Conservation (phyloP, 1,140 invertebrate genomes). For the Dolichoris vasculosae region DNA sequence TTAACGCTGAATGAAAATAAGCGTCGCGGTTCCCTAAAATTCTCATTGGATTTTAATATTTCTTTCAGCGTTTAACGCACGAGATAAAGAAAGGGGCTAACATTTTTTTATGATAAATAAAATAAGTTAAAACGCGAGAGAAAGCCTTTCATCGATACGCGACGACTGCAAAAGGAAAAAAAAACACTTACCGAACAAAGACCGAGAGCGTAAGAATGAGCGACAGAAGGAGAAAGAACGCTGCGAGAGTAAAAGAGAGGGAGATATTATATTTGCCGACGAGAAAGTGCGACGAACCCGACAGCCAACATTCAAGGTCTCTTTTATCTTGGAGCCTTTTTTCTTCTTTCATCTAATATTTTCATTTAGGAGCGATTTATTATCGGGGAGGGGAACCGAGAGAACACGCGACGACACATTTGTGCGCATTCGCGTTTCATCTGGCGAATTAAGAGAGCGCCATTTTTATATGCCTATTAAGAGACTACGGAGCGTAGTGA, state of each 20-base stretch:
- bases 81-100: too few species aligned
- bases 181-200: conserved; percentile 3
- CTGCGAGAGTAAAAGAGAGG: conserved; percentile 2
- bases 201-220: conserved; percentile 10
- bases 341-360: conserved; percentile 44
- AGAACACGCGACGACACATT: background rate
- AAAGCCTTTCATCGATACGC: conserved; percentile 22
- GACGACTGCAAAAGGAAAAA: background rate
- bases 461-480: conserved; percentile 47
- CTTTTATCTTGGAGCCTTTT: conserved; percentile 43
- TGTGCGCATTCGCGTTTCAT: conserved; percentile 34
- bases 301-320: conserved; percentile 43
- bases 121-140: background rate
- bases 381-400: conserved; percentile 11
- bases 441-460: conserved; percentile 44
- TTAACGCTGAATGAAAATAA: too few species aligned
- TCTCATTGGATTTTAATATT: too few species aligned
- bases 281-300: conserved; percentile 54
- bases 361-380: conserved; percentile 50
- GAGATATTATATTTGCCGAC: conserved; percentile 51
- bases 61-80: too few species aligned
- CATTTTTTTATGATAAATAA: too few species aligned
- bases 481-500: conserved; percentile 14
- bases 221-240: background rate
- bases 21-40: too few species aligned